Percentiles rank a stretch among this genome's conserved stretches.
phyloP scores from a whole-genome alignment of 2,113 vertebrate species.

The Notothenia coriiceps region DNA sequence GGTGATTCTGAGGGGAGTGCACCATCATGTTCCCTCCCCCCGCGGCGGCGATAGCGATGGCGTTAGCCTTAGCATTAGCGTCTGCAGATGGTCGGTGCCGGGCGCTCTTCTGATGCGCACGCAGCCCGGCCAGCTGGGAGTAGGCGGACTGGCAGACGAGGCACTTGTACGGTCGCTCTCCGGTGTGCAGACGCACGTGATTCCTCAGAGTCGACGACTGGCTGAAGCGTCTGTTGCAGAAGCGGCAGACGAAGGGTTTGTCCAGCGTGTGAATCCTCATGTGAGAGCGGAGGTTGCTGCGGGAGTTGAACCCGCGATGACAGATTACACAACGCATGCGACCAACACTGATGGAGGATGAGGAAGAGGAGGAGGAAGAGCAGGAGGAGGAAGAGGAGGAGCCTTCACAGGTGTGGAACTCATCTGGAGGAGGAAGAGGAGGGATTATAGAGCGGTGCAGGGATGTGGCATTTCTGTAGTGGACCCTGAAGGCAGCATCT shows the following conservation, averaged over 20 bases:
- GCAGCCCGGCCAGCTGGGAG: constrained; percentile 94
- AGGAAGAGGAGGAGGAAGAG: constrained; percentile 85
- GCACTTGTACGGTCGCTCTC: constrained; percentile 98
- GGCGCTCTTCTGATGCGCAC: constrained; percentile 97
- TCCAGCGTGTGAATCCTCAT: constrained; percentile 99
- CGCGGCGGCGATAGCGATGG: neutral
- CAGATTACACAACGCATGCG: constrained; percentile 99
- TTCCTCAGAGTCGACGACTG: constrained; percentile 98
- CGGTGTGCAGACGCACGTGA: constrained; percentile 97
- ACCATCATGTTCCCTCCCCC: constrained; percentile 49
- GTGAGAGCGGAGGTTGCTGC: constrained; percentile 98
- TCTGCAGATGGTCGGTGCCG: constrained; percentile 89
- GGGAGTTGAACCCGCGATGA: constrained; percentile 98
- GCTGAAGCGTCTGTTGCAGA: constrained; percentile 99
- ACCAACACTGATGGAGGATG: constrained; percentile 90
- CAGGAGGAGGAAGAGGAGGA: constrained; percentile 60
- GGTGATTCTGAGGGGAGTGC: constrained; percentile 77
- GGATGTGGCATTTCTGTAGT: too few relatives aligned
- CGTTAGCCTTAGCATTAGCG: too few relatives aligned
- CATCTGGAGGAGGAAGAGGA: constrained; percentile 83
- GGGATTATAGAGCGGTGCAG: neutral
- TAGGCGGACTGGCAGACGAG: constrained; percentile 98
- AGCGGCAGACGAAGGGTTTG: constrained; percentile 98
- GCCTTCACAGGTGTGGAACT: constrained; percentile 89
- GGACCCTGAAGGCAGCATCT: too few relatives aligned